A percentile compares a stretch with the other conserved stretches of the same genome.
These are phyloP conservation scores for Camponotus pennsylvanicus DNA, from an alignment of 1,140 invertebrate genomes.

Conservation along the genomic window DNA sequence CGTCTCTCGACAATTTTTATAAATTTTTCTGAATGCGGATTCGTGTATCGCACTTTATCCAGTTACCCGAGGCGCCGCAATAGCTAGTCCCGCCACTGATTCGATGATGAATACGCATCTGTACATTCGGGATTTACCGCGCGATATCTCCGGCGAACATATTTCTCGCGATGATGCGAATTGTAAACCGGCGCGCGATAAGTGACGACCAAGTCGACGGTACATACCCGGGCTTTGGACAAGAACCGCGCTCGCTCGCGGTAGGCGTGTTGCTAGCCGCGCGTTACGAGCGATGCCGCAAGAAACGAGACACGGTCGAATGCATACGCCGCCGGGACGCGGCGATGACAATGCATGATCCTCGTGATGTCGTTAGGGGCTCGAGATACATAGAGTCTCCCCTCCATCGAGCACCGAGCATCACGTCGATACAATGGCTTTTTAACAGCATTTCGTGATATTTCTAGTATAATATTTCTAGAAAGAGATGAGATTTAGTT, in stretches of 20 bases:
- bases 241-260: slow-evolving; percentile 39
- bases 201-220: slow-evolving; percentile 30
- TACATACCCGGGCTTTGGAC: slow-evolving; percentile 36
- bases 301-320: slow-evolving; percentile 54
- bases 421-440: background rate
- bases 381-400: background rate
- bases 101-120: slow-evolving; percentile 26
- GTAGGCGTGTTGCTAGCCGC: slow-evolving; percentile 53
- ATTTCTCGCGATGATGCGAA: slow-evolving; percentile 44
- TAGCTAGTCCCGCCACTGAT: background rate
- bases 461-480: background rate
- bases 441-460: slow-evolving; percentile 27
- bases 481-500: background rate
- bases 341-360: slow-evolving; percentile 56
- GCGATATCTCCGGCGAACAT: slow-evolving; percentile 41
- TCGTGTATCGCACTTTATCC: background rate
- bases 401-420: too few relatives aligned
- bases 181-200: slow-evolving; percentile 50
- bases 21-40: background rate
- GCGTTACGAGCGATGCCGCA: slow-evolving; percentile 37
- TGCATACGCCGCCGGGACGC: slow-evolving; percentile 26
- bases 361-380: slow-evolving; percentile 21
- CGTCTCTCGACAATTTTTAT: background rate
- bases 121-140: slow-evolving; percentile 41
- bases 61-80: background rate